These are phyloP conservation scores for Pseudomyrmex concolor DNA, from an alignment of 1,140 invertebrate species.

Conservation along the genomic window DNA sequence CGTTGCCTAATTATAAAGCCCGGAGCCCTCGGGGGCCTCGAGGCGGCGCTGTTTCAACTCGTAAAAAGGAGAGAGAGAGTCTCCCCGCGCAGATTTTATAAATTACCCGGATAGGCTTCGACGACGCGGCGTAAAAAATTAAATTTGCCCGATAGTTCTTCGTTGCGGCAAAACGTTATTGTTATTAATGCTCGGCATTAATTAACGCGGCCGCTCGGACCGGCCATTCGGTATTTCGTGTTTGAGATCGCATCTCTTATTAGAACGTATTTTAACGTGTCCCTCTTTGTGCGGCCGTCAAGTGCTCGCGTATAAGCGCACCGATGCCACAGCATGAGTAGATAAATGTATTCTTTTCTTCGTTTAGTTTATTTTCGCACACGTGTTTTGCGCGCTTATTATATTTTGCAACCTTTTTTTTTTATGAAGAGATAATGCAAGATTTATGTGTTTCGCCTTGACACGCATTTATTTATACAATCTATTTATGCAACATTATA, in stretches of 20 bases:
- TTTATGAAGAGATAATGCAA: too few species aligned
- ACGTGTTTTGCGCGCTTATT: neutral
- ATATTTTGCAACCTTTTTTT: too few species aligned
- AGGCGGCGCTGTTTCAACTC: constrained; percentile 73
- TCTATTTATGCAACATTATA: constrained; percentile 39
- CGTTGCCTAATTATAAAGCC: constrained; percentile 84
- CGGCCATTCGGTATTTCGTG: constrained; percentile 11
- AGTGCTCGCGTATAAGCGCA: neutral
- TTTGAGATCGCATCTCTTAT: constrained; percentile 21
- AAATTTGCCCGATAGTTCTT: constrained; percentile 68
- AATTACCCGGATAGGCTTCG: constrained; percentile 61
- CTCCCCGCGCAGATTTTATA: constrained; percentile 74
- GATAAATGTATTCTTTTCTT: too few species aligned
- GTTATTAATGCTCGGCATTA: constrained; percentile 72
- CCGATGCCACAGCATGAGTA: neutral
- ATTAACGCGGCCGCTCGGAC: constrained; percentile 54
- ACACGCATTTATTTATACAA: constrained; percentile 19
- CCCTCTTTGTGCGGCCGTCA: neutral
- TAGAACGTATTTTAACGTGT: constrained; percentile 6
- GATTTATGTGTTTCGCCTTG: neutral
- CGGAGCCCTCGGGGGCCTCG: constrained; percentile 57
- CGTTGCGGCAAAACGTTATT: constrained; percentile 65
- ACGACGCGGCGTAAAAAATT: constrained; percentile 69
- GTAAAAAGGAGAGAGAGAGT: constrained; percentile 56
- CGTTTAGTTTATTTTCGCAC: neutral